Conservation (phyloP, 1,140 invertebrate species). For the Cotesia typhae region DNA sequence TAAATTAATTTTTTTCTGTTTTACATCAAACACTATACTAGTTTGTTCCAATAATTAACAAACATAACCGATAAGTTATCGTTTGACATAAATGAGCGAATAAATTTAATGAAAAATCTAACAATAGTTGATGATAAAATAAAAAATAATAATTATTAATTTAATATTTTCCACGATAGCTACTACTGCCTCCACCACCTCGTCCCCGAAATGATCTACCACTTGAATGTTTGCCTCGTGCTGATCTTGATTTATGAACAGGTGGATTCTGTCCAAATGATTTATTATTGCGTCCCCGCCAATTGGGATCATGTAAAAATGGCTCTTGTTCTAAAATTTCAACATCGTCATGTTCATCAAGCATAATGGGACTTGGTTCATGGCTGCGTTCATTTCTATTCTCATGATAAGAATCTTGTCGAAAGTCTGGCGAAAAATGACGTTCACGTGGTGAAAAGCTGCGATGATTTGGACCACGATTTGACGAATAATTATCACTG, state of each 20-base stretch:
- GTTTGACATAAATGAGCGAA: conserved; percentile 2
- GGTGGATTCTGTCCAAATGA: conserved; percentile 28
- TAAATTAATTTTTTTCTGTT: background rate
- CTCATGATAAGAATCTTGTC: conserved; percentile 48
- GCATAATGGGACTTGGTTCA: conserved; percentile 50
- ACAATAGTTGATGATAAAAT: background rate
- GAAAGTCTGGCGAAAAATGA: conserved; percentile 44
- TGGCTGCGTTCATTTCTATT: conserved; percentile 49
- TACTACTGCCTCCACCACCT: conserved; percentile 33
- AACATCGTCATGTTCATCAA: conserved; percentile 50
- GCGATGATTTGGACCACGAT: conserved; percentile 39
- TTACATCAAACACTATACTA: background rate
- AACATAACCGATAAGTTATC: background rate
- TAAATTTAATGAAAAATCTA: background rate
- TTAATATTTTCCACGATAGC: conserved; percentile 51
- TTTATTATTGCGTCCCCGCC: conserved; percentile 43
- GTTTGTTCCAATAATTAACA: background rate
- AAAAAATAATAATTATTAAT: background rate
- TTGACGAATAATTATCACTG: conserved; percentile 42
- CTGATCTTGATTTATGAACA: conserved; percentile 41
- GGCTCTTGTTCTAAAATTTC: conserved; percentile 40
- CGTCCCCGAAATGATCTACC: conserved; percentile 46
- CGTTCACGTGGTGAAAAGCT: conserved; percentile 39
- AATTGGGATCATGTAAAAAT: conserved; percentile 44
- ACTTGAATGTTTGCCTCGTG: conserved; percentile 43